Percentiles rank a stretch among this genome's conserved stretches.
Conservation (phyloP, 2,797 vertebrate genomes). For the Bradypus variegatus region DNA sequence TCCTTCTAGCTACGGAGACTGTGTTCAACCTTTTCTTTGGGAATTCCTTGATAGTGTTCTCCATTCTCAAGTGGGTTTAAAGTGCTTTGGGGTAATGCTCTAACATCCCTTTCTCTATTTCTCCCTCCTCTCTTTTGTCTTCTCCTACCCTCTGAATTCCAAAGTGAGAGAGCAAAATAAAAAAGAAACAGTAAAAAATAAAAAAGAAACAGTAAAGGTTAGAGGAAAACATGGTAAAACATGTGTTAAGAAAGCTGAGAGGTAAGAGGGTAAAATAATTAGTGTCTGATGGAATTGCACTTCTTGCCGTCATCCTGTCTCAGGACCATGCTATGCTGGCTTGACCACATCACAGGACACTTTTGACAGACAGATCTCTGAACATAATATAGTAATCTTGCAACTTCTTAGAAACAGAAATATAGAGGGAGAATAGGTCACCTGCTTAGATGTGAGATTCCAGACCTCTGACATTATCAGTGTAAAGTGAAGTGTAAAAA, state of each 20-base stretch:
- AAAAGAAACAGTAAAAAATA: constrained; percentile 20
- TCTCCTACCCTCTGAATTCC: not conserved
- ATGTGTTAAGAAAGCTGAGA: not conserved
- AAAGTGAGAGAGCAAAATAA: constrained; percentile 19
- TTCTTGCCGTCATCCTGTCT: not conserved
- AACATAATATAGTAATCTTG: not conserved
- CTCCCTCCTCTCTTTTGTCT: not conserved
- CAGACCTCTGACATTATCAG: not conserved
- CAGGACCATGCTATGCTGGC: not conserved
- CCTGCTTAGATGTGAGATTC: constrained; percentile 28
- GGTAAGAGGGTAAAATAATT: not conserved
- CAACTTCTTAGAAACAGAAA: constrained; percentile 24
- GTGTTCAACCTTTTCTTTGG: not conserved
- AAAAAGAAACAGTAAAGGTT: not conserved
- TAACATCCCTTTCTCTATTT: not conserved
- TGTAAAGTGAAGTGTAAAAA: not conserved
- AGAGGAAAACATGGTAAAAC: not conserved
- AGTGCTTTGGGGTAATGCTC: not conserved
- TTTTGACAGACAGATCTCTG: not conserved
- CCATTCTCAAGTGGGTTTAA: not conserved
- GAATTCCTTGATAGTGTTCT: not conserved
- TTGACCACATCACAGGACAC: not conserved
- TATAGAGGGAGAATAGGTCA: not conserved
- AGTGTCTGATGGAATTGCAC: not conserved
- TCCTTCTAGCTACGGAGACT: not conserved